Evolutionary conservation across 2,113 vertebrate species (phyloP).

Genomic region (Gnathonemus echidnorhynchus): DNA sequence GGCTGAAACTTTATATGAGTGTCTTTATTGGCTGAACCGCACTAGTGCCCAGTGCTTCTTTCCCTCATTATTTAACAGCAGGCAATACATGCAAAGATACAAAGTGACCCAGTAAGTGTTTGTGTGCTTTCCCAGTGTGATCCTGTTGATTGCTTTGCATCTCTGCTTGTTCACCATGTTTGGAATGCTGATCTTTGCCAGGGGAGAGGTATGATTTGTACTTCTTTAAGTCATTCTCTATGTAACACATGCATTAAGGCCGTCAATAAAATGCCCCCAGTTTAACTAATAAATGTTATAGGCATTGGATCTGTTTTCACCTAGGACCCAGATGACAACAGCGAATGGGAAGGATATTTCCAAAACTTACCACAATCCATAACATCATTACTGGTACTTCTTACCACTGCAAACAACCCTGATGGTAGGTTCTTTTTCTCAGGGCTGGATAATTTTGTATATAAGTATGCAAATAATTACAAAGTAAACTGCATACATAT

Average conservation of each 20-base stretch:
- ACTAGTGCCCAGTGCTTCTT: background rate
- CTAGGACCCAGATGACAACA: conserved; percentile 68
- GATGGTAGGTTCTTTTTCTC: conserved; percentile 64
- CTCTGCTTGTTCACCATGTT: conserved; percentile 71
- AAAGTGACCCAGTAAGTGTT: background rate
- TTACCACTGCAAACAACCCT: conserved; percentile 93
- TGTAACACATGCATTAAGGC: background rate
- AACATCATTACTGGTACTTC: conserved; percentile 81
- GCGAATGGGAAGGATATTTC: conserved; percentile 79
- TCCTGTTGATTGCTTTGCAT: conserved; percentile 64
- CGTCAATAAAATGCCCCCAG: background rate
- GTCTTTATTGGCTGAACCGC: background rate
- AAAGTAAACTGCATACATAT: background rate
- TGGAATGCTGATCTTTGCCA: conserved; percentile 70
- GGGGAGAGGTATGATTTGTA: conserved; percentile 64
- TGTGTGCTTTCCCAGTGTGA: conserved; percentile 62
- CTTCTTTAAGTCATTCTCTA: background rate
- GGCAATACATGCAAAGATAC: background rate
- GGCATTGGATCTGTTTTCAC: conserved; percentile 1
- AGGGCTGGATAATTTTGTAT: background rate
- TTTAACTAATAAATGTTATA: background rate
- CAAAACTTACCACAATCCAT: conserved; percentile 68
- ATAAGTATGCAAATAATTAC: background rate
- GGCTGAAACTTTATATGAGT: background rate
- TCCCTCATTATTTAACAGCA: background rate